These are phyloP conservation scores for Probosciger aterrimus DNA, from an alignment of 2,113 vertebrate species.

Conservation along the genomic window DNA sequence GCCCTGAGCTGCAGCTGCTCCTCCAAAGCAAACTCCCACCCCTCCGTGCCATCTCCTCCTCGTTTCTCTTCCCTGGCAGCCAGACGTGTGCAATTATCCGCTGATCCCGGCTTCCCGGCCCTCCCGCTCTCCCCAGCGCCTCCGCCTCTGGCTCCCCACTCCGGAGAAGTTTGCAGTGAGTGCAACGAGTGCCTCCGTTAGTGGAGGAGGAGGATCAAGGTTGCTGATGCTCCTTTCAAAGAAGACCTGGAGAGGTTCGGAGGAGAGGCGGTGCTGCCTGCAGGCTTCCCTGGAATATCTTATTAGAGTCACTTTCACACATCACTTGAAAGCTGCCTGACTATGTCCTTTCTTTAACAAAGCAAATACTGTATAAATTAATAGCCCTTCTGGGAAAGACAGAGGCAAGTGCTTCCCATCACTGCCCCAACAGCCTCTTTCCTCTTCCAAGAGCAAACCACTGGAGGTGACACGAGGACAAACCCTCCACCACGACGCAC, in stretches of 20 bases:
- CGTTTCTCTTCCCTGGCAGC: not conserved
- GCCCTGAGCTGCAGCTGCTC: not conserved
- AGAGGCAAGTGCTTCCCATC: not conserved
- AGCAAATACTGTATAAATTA: slow-evolving; percentile 59
- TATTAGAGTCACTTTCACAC: slow-evolving; percentile 68
- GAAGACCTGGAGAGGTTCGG: slow-evolving; percentile 27
- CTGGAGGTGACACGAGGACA: not conserved
- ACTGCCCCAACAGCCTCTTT: rapidly evolving
- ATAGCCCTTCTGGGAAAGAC: slow-evolving; percentile 10
- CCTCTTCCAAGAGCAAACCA: not conserved
- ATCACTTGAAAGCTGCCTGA: slow-evolving; percentile 47
- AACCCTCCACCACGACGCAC: rapidly evolving
- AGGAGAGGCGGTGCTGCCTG: slow-evolving; percentile 15
- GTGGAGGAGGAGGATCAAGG: slow-evolving; percentile 37
- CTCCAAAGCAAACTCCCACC: slow-evolving; percentile 20
- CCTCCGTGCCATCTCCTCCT: not conserved
- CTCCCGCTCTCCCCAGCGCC: not conserved
- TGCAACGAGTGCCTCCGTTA: not conserved
- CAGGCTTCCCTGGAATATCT: slow-evolving; percentile 41
- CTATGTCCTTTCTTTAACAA: slow-evolving; percentile 49
- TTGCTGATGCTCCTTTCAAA: slow-evolving; percentile 42
- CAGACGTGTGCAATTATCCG: not conserved
- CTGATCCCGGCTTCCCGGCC: not conserved
- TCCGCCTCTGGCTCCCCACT: rapidly evolving
- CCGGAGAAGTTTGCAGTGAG: not conserved